These are phyloP conservation scores for Cataglyphis rosenhaueri DNA, from an alignment of 2,888 invertebrate genomes.

Conservation along the genomic window DNA sequence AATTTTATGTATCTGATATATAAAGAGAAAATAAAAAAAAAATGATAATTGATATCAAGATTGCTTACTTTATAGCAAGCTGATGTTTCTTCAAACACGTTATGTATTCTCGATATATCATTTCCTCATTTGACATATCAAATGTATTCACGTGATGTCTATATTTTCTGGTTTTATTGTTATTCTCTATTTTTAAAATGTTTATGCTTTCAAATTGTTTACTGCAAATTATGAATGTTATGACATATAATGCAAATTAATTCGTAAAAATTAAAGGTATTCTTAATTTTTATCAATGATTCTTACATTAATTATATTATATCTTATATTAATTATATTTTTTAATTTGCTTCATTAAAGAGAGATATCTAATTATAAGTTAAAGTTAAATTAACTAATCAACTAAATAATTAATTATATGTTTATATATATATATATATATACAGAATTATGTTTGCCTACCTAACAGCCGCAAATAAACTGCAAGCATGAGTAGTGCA, in stretches of 20 bases:
- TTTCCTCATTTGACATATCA: background rate
- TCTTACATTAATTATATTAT: too few species aligned
- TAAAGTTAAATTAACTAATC: too few species aligned
- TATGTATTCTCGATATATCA: background rate
- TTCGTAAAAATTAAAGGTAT: background rate
- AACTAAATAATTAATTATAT: too few species aligned
- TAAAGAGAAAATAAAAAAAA: background rate
- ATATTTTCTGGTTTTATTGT: background rate
- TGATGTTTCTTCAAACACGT: conserved; percentile 15
- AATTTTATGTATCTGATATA: background rate
- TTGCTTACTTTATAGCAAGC: conserved; percentile 19
- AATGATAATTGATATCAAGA: background rate
- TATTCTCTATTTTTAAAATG: background rate
- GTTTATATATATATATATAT: too few species aligned
- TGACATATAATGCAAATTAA: too few species aligned
- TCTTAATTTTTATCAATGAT: too few species aligned
- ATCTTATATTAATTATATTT: too few species aligned
- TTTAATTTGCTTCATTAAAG: too few species aligned
- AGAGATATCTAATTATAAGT: too few species aligned
- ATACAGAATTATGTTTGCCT: background rate
- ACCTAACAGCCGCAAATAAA: conserved; percentile 4
- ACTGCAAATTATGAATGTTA: background rate
- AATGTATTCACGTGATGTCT: background rate
- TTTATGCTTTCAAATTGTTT: background rate
- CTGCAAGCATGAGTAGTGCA: conserved; percentile 24